A percentile compares a stretch with the other conserved stretches of the same genome.
Conservation (phyloP, 2,888 invertebrate genomes). For the Tryphoninae sp. region DNA sequence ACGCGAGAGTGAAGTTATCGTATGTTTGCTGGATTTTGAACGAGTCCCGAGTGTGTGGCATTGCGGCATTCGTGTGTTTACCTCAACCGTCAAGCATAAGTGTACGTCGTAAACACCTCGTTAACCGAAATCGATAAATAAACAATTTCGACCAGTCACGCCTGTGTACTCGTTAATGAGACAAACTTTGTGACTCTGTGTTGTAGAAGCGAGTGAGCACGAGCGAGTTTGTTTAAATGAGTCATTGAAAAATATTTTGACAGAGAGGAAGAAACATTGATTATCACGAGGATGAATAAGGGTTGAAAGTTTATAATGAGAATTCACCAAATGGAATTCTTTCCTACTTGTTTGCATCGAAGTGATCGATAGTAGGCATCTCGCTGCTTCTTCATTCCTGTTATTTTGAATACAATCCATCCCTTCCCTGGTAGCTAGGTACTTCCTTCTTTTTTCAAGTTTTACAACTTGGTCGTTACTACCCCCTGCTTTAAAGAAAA, state of each 20-base stretch:
- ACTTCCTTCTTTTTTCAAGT: background rate
- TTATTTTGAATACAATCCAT: background rate
- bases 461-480: background rate
- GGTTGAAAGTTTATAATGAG: background rate
- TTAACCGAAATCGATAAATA: constrained; percentile 57
- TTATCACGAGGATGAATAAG: constrained; percentile 1
- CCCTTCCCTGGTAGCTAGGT: background rate
- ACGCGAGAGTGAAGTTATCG: constrained; percentile 12
- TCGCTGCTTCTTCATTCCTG: background rate
- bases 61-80: constrained; percentile 34
- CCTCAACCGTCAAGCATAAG: constrained; percentile 48
- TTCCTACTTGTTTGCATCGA: too few relatives aligned
- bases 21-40: constrained; percentile 26
- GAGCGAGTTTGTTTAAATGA: background rate
- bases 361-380: too few relatives aligned
- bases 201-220: background rate
- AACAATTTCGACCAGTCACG: constrained; percentile 45
- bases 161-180: constrained; percentile 46
- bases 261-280: background rate
- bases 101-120: constrained; percentile 60
- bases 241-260: background rate
- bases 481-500: background rate
- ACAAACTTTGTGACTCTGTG: background rate
- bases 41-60: constrained; percentile 27
- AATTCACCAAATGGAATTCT: too few relatives aligned